Evolutionary conservation across 2,113 vertebrate genomes (phyloP), one percentile per base, ranked within the genome.

Genomic region (Pseudois nayaur): DNA sequence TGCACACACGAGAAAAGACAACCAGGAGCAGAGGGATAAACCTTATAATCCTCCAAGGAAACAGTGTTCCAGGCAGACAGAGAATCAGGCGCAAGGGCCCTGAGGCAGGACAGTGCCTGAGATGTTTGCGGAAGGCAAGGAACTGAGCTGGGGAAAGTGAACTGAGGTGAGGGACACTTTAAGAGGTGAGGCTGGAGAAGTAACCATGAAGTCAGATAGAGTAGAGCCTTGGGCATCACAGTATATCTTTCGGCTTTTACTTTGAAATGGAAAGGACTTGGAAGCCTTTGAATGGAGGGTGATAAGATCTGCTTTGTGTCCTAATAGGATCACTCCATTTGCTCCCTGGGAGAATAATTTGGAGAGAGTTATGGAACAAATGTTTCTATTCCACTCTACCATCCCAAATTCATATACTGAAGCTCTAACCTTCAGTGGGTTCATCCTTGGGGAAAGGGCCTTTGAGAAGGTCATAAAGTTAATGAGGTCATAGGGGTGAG

Each of bases 21-120:
- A 6, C 4, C 36, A 3, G 31, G 27, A 50, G 6, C 0, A 3
- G 5, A 62, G 27, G 0, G 19, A 10, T 43, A 23, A 74, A 8
- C 19, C 59, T 33, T 1, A 19, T 5, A 2, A 60, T 10, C 57
- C n/a, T 3, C 13, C 40, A 86, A 60, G 16, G 52, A 87, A 43
- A 62, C 12, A 59, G 15, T 23, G 23, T 76, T 82, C 40, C 54
- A 45, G 33, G 33, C 9, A 3, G 19, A 84, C 7, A 48, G 83
- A 50, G 13, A 21, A 40, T 25, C 29, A 13, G 13, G 50, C 3
- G 19, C 60, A 79, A 79, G 60, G 16, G 10, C 8, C 8, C 17
- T 60, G 78, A 76, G 40, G 10, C n/a, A 83, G 11, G 19, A 71
- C 31, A 31, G 8, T 15, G 1, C 23, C 54, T 50, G 33, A 78